A percentile compares a stretch with the other conserved stretches of the same genome.
Evolutionary conservation across 2,113 vertebrate species (phyloP).

Genomic region (Corapipo altera): DNA sequence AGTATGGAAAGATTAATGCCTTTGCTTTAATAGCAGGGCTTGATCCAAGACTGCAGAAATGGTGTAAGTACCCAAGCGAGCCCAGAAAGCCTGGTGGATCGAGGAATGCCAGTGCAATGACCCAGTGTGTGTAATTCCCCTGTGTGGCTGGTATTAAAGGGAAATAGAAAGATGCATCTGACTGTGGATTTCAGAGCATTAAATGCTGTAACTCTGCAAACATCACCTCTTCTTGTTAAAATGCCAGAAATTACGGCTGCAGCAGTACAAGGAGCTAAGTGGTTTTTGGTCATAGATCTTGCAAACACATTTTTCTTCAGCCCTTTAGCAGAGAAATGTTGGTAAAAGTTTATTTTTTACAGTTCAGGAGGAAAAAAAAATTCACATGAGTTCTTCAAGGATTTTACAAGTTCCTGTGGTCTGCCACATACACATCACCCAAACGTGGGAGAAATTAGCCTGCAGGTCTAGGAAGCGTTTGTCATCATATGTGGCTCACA

Average conservation of each 20-base stretch:
- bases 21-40: conserved; percentile 48
- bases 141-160: not conserved
- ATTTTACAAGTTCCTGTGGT: not conserved
- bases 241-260: conserved; percentile 42
- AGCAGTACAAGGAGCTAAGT: not conserved
- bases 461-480: not conserved
- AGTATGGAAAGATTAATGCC: conserved; percentile 56
- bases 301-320: conserved; percentile 10
- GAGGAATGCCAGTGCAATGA: conserved; percentile 56
- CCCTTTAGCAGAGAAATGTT: not conserved
- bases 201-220: conserved; percentile 33
- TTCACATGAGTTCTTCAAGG: not conserved
- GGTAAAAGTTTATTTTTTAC: not conserved
- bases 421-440: not conserved
- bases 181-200: conserved; percentile 12
- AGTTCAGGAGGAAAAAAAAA: not conserved
- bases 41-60: conserved; percentile 16
- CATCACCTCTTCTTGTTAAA: conserved; percentile 44
- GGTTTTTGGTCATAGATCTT: conserved; percentile 6
- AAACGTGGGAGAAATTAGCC: not conserved
- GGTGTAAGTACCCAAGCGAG: not conserved
- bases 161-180: conserved; percentile 53
- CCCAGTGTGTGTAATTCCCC: conserved; percentile 38
- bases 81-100: conserved; percentile 31
- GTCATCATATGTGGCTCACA: not conserved